These are phyloP conservation scores for Caenorhabditis zanzibari DNA, from an alignment of 2,888 invertebrate genomes.

Conservation along the genomic window DNA sequence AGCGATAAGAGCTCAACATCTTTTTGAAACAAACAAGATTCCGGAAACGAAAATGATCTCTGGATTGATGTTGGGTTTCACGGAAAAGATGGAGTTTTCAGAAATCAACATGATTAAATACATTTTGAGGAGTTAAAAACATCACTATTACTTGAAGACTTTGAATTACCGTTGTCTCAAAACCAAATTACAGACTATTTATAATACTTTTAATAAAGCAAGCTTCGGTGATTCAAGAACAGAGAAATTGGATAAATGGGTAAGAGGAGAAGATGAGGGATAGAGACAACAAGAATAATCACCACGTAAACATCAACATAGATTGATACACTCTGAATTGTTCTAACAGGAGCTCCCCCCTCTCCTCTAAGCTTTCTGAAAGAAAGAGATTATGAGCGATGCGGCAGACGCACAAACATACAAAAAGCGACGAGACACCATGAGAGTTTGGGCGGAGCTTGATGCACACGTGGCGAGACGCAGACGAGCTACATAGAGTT, in stretches of 20 bases:
- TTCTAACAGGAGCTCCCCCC: not conserved
- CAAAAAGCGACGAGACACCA: conserved; percentile 35
- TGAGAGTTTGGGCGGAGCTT: conserved; percentile 42
- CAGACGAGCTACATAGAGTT: conserved; percentile 4
- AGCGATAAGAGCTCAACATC: conserved; percentile 8
- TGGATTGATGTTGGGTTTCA: not conserved
- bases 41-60: conserved; percentile 16
- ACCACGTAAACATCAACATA: not conserved
- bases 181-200: too few species aligned
- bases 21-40: conserved; percentile 18
- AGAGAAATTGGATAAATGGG: too few species aligned
- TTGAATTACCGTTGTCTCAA: too few species aligned
- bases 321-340: conserved; percentile 11
- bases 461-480: conserved; percentile 33
- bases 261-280: not conserved
- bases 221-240: too few species aligned
- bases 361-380: conserved; percentile 24
- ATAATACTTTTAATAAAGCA: too few species aligned
- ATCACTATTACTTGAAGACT: too few species aligned
- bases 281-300: not conserved
- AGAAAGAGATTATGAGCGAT: conserved; percentile 56
- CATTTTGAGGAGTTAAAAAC: too few species aligned
- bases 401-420: conserved; percentile 29
- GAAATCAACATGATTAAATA: too few species aligned
- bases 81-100: not conserved